Evolutionary conservation across 2,797 vertebrate species (phyloP).

Genomic region (Xenentodon cancila): DNA sequence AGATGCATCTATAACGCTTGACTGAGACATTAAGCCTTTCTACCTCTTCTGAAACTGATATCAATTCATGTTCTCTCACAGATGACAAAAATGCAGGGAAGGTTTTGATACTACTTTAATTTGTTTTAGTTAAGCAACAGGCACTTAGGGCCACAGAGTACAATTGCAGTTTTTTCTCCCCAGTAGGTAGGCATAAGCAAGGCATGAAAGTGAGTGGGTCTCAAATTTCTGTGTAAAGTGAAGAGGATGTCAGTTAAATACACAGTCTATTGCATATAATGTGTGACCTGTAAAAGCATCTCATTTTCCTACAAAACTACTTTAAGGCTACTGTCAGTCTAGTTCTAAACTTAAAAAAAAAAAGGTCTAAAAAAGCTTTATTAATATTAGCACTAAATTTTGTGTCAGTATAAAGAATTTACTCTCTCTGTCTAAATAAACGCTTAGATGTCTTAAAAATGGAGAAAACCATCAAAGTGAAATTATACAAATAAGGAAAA

Average conservation of each 20-base stretch:
- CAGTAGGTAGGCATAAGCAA: slow-evolving; percentile 23
- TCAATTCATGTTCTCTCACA: not conserved
- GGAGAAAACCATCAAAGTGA: slow-evolving; percentile 1
- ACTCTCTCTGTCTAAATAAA: slow-evolving; percentile 4
- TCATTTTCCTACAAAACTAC: not conserved
- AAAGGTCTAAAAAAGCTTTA: not conserved
- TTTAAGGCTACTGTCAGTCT: slow-evolving; percentile 16
- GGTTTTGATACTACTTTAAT: slow-evolving; percentile 36
- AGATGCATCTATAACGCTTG: not conserved
- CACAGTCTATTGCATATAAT: slow-evolving; percentile 2
- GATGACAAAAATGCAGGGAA: not conserved
- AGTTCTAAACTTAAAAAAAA: not conserved
- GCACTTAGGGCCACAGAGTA: slow-evolving; percentile 45
- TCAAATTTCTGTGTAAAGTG: slow-evolving; percentile 10
- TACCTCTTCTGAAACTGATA: not conserved
- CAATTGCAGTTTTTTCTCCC: slow-evolving; percentile 52
- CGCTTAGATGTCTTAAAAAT: slow-evolving; percentile 1
- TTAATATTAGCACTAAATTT: slow-evolving; percentile 9
- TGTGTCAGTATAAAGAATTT: not conserved
- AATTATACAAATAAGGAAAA: not conserved
- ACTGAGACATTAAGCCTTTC: not conserved
- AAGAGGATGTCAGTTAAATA: slow-evolving; percentile 18
- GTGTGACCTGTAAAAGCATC: not conserved
- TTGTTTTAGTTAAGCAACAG: slow-evolving; percentile 66
- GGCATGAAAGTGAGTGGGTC: slow-evolving; percentile 4